Evolutionary conservation across 2,888 invertebrate species (phyloP).

Genomic region (Drosophila lutescens): DNA sequence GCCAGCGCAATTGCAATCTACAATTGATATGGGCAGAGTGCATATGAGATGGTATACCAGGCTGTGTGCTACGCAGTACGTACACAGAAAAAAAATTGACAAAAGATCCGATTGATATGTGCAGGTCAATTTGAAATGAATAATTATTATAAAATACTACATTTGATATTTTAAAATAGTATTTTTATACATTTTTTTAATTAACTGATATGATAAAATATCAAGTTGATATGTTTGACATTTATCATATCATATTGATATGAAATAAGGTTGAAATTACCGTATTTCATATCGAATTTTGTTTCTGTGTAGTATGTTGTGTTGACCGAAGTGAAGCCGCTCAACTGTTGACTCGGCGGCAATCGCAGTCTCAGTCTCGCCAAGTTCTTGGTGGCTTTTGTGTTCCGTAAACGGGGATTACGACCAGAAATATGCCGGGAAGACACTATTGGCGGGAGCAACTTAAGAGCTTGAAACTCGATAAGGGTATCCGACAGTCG

Average conservation of each 20-base stretch:
- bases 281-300: too few relatives aligned
- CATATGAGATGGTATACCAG: background rate
- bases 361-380: slow-evolving; percentile 17
- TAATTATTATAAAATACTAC: too few relatives aligned
- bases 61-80: background rate
- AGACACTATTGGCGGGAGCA: slow-evolving; percentile 3
- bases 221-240: too few relatives aligned
- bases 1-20: slow-evolving; percentile 60
- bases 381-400: slow-evolving; percentile 10
- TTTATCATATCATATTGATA: too few relatives aligned
- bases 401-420: slow-evolving; percentile 22
- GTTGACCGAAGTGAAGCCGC: slow-evolving; percentile 32
- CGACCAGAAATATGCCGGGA: slow-evolving; percentile 10
- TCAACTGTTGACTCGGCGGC: slow-evolving; percentile 34
- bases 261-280: too few relatives aligned
- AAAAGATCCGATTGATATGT: too few relatives aligned
- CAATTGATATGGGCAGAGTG: slow-evolving; percentile 57
- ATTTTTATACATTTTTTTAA: too few relatives aligned
- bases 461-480: slow-evolving; percentile 23
- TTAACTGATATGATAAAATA: too few relatives aligned
- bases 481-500: slow-evolving; percentile 29
- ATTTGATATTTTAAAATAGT: too few relatives aligned
- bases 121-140: too few relatives aligned
- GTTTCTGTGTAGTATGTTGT: background rate
- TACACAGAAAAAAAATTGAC: too few relatives aligned